Base-by-base conservation (phyloP, 2,113 vertebrate genomes). In the Candoia aspera region DNA sequence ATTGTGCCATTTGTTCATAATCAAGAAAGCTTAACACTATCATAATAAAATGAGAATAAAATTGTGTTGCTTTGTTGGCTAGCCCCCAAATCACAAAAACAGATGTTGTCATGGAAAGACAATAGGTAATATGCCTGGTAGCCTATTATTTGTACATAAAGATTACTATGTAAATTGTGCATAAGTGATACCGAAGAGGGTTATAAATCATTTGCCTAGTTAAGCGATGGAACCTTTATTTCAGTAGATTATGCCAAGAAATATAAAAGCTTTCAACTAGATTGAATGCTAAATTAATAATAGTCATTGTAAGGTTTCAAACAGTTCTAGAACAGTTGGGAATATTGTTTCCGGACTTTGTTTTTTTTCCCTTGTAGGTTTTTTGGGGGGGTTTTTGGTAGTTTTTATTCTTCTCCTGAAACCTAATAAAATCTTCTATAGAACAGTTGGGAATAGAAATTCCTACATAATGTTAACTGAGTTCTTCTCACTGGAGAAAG, bases 211-310 rank as follows among this genome's bases (percentile, higher is more conserved):
- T 49, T 92, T 95, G 88, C 55, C 68, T 84, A 90, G 37, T 46
- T 96, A 92, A 95, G 96, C 91, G 96, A 95, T 83, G 60, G 86
- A 90, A 91, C 59, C 94, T 96, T 93, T 88, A 86, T 87, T 93
- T 95, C 92, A 92, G 37, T 58, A 94, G 94, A 89, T 5, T 29
- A 6, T 92, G 59, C 84, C 93, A 90, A 64, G 90, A 59, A 84
- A 93, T 85, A 54, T 15, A 94, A 87, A 92, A 17, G 88, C 73
- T 96, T 95, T 92, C 90, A 93, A 0, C n/a, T 92, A 94, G 91
- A 93, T 19, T 92, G 86, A 95, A 88, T 93, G 92, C 92, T 89
- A 86, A 94, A 93, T 88, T 89, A 17, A 79, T 88, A 94, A 96
- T 68, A 15, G 83, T 8, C 90, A 92, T 10, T 21, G 84, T 92